A percentile compares a stretch with the other conserved stretches of the same genome.
Evolutionary conservation across 2,797 vertebrate species (phyloP).

Genomic region (Eulemur rubriventer): DNA sequence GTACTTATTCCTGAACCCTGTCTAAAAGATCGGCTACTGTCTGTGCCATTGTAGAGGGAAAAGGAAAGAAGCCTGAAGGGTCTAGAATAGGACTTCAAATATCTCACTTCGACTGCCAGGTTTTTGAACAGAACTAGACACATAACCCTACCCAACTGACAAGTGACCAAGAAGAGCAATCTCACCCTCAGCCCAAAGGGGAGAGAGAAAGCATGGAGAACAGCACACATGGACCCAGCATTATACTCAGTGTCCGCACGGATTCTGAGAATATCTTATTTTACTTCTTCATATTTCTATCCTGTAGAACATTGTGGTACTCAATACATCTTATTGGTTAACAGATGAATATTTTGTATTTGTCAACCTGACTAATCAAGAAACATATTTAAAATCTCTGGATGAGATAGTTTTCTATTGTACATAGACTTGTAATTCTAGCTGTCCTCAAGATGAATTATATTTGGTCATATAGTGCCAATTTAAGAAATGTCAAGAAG

Average conservation of each 20-base stretch:
- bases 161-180: background rate
- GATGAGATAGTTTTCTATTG: background rate
- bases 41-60: background rate
- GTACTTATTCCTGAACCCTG: background rate
- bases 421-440: conserved; percentile 34
- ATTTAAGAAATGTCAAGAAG: conserved; percentile 3
- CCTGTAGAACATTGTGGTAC: background rate
- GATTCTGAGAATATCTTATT: background rate
- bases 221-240: accelerated
- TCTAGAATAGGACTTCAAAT: background rate
- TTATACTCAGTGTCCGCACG: background rate
- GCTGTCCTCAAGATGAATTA: conserved; percentile 29
- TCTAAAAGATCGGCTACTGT: background rate
- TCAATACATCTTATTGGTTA: background rate
- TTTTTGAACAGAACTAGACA: background rate
- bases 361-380: conserved; percentile 32
- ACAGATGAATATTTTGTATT: background rate
- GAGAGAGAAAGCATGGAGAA: background rate
- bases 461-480: background rate
- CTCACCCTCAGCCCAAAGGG: background rate
- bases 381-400: conserved; percentile 15
- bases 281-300: background rate
- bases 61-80: background rate
- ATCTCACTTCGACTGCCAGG: background rate
- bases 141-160: background rate